Conservation (phyloP, 37 sponge, comb jelly and placozoan species). For the Cliona cf. orientalis region DNA sequence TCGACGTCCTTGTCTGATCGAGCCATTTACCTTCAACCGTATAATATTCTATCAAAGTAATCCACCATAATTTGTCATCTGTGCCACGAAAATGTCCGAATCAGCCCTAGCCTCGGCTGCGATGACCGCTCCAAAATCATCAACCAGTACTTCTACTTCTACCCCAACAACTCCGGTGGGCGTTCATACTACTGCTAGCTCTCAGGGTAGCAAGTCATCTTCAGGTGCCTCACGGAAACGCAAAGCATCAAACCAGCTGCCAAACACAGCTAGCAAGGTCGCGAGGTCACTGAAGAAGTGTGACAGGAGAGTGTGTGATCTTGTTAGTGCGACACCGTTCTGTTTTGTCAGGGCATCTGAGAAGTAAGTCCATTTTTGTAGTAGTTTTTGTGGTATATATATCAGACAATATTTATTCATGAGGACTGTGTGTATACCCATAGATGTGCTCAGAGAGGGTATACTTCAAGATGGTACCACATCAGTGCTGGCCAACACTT, state of each 20-base stretch:
- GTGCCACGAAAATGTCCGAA: no score
- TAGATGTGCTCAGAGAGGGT: slow-evolving; percentile 65
- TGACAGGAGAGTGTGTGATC: slow-evolving; percentile 58
- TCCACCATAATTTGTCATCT: no score
- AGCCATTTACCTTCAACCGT: no score
- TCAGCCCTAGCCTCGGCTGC: no score
- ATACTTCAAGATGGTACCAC: slow-evolving; percentile 84
- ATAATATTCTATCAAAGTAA: no score
- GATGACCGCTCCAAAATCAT: no score
- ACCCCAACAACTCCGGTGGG: no score
- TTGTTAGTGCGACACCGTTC: slow-evolving; percentile 31
- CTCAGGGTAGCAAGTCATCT: no score
- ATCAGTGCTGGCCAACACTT: slow-evolving; percentile 80
- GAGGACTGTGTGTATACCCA: background rate
- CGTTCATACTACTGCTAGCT: no score
- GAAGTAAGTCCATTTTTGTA: slow-evolving; percentile 37
- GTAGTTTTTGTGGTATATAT: background rate
- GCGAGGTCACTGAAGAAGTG: slow-evolving; percentile 36
- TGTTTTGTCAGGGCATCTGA: slow-evolving; percentile 63
- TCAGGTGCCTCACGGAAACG: no score
- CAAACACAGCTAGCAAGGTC: background rate
- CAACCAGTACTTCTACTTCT: no score
- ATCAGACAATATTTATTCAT: background rate
- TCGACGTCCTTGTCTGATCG: no score
- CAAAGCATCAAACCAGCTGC: background rate